Base-by-base conservation (phyloP, 2,113 vertebrate species). In the Glaucidium brasilianum region DNA sequence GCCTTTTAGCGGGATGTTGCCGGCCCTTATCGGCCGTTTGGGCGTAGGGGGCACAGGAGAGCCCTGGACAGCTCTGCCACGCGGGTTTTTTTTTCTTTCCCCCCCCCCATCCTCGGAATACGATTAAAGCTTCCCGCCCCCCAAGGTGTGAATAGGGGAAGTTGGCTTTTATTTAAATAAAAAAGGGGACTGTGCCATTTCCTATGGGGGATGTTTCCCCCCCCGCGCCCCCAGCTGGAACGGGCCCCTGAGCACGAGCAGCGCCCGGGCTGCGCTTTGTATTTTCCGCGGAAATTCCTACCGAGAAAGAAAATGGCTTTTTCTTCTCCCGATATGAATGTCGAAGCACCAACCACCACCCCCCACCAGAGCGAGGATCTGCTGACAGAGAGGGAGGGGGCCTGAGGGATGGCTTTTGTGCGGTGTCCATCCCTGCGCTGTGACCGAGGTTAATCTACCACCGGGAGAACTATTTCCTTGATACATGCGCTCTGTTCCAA, bases 1-100 rank as follows among this genome's bases (percentile, higher is more conserved):
- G 34, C 10, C 5, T 34, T 0, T 0, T 0, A 11, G 12, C 0
- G 29, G 3, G 5, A 12, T 3, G 1, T 5, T 41, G 17, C 30
- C 16, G 22, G 85, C 23, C 6, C 30, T 32, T 13, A 2, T 4
- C 11, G 12, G 35, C 10, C 17, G 13, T 62, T 49, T 11, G 20
- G 39, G 45, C 5, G 62, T 2, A 32, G 2, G 26, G 53, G 39
- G 1, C 27, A 30, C 5, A 15, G 50, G 35, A 7, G 11, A 35
- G 47, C 58, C 12, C 39, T 10, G 11, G 15, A 37, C 2, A 6
- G 8, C 60, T 71, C 58, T 9, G 64, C 47, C 21, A 4, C 34
- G 3, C 34, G 21, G 43, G 7, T 17, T 45, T 2, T 14, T 22
- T 27, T n/a, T n/a, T n/a, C n/a, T n/a, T n/a, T n/a, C n/a, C n/a